Evolutionary conservation across 2,113 vertebrate genomes (phyloP).

Genomic region (Clupea harengus): DNA sequence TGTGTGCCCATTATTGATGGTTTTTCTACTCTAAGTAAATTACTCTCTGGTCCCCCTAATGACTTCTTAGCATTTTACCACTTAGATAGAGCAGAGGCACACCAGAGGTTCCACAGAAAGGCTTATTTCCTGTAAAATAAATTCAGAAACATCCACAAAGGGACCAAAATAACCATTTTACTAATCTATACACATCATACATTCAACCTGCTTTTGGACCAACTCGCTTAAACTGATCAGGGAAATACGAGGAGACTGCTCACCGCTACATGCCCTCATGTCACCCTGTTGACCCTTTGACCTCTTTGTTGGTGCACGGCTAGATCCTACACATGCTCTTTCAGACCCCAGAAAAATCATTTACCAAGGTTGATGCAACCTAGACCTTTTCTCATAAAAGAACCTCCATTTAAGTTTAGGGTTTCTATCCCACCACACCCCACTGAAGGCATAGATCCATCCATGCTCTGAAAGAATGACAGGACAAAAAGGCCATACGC

Average conservation of each 20-base stretch:
- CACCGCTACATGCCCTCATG: constrained; percentile 41
- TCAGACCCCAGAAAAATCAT: constrained; percentile 30
- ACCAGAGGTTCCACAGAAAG: neutral
- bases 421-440: neutral
- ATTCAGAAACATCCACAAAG: neutral
- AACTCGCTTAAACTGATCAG: neutral
- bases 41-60: constrained; percentile 20
- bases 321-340: constrained; percentile 60
- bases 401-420: neutral
- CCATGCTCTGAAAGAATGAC: neutral
- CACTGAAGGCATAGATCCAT: neutral
- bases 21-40: constrained; percentile 46
- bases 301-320: constrained; percentile 61
- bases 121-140: neutral
- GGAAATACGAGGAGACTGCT: neutral
- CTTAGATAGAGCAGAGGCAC: neutral
- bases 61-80: constrained; percentile 13
- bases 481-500: neutral
- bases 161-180: neutral
- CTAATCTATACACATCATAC: neutral
- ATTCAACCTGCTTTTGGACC: neutral
- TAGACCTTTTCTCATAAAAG: constrained; percentile 13
- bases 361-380: constrained; percentile 28
- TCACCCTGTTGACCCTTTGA: constrained; percentile 47
- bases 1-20: constrained; percentile 35